A percentile compares a stretch with the other conserved stretches of the same genome.
These are phyloP conservation scores for Virgularia gustaviana DNA, from an alignment of 92 coral and sea anemone genomes.

Conservation along the genomic window DNA sequence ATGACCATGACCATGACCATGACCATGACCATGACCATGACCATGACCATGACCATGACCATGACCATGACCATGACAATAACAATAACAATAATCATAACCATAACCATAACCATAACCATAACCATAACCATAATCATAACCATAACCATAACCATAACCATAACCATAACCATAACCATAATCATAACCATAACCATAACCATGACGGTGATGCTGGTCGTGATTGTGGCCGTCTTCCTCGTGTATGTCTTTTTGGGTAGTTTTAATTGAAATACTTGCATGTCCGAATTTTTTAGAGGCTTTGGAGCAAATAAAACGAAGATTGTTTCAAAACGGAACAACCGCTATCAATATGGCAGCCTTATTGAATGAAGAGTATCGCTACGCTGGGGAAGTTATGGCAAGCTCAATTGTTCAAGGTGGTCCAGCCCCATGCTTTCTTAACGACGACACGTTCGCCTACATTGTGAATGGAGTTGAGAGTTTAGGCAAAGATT, in stretches of 20 bases:
- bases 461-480: conserved; percentile 61
- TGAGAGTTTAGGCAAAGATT: conserved; percentile 46
- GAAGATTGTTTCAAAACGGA: conserved; percentile 19
- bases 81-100: no score
- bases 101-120: no score
- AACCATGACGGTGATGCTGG: no score
- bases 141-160: no score
- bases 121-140: no score
- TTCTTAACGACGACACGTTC: conserved; percentile 51
- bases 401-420: conserved; percentile 30
- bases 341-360: conserved; percentile 17
- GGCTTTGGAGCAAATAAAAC: conserved; percentile 17
- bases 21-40: no score
- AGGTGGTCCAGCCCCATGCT: conserved; percentile 53
- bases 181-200: no score
- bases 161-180: no score
- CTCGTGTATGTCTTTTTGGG: not conserved
- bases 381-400: conserved; percentile 11
- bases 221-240: not conserved
- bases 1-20: no score
- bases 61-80: no score
- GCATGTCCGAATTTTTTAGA: no score
- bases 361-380: conserved; percentile 20
- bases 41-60: no score
- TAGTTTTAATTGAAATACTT: not conserved